Conservation (phyloP, 2,113 vertebrate species). For the Ameiurus melas region DNA sequence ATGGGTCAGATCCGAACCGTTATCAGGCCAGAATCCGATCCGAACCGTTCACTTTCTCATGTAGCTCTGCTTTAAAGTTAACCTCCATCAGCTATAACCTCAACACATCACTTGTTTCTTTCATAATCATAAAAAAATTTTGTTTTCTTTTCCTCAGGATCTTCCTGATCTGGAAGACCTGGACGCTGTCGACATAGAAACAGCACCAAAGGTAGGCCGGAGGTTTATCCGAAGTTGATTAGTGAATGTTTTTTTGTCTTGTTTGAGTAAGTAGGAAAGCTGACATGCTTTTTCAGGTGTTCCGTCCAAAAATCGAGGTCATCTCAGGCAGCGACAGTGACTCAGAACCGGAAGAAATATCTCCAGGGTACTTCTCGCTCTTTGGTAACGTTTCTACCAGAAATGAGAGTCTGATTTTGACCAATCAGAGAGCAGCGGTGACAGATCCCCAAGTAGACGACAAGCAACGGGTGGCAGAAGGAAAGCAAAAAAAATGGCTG, state of each 20-base stretch:
- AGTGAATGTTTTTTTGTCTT: background rate
- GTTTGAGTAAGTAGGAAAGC: no score
- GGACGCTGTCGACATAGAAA: slow-evolving; percentile 50
- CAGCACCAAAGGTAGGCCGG: no score
- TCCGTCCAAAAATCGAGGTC: slow-evolving; percentile 76
- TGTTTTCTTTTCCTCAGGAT: slow-evolving; percentile 71
- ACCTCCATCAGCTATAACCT: background rate
- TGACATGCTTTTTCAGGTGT: slow-evolving; percentile 50
- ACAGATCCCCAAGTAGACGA: background rate
- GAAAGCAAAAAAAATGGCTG: slow-evolving; percentile 46
- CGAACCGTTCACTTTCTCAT: background rate
- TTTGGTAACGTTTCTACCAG: background rate
- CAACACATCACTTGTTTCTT: background rate
- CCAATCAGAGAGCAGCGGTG: slow-evolving; percentile 12
- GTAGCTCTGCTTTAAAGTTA: background rate
- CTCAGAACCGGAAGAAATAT: slow-evolving; percentile 8
- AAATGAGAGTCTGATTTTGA: slow-evolving; percentile 9
- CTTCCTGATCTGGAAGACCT: slow-evolving; percentile 79
- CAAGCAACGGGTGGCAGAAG: background rate
- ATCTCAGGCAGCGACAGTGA: slow-evolving; percentile 67
- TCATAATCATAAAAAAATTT: background rate
- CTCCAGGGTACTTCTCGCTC: background rate
- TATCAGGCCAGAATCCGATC: background rate
- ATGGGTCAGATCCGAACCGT: background rate
- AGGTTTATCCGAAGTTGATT: no score